Conservation (phyloP, 2,888 invertebrate genomes). For the Tanypteryx hageni region DNA sequence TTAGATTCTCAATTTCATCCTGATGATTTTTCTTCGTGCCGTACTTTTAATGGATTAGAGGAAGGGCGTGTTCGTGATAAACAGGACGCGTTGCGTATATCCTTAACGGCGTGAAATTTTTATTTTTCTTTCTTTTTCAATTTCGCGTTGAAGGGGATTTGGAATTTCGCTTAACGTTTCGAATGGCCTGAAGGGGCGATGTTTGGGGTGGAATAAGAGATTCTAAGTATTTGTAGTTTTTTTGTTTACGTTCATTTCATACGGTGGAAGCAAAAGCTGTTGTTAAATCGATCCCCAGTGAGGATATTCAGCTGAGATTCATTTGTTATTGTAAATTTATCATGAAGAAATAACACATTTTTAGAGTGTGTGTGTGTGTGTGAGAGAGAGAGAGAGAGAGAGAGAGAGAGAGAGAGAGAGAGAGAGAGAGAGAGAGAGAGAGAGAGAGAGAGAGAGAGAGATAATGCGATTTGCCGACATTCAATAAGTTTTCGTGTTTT, state of each 20-base stretch:
- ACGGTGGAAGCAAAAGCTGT: too few relatives aligned
- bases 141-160: conserved; percentile 1
- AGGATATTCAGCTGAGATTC: too few relatives aligned
- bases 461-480: too few relatives aligned
- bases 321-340: too few relatives aligned
- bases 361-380: too few relatives aligned
- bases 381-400: too few relatives aligned
- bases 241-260: neutral
- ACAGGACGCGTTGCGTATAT: neutral
- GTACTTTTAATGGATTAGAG: conserved; percentile 17
- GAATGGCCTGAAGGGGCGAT: neutral
- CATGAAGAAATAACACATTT: too few relatives aligned
- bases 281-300: too few relatives aligned
- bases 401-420: too few relatives aligned
- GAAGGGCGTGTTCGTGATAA: neutral
- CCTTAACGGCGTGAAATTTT: conserved; percentile 16
- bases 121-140: neutral
- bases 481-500: too few relatives aligned
- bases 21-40: neutral
- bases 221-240: neutral
- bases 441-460: too few relatives aligned
- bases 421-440: too few relatives aligned
- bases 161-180: neutral
- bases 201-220: conserved; percentile 6
- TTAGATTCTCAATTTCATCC: neutral